Evolutionary conservation across 1,140 invertebrate genomes (phyloP).

Genomic region (Drosophila nasuta): DNA sequence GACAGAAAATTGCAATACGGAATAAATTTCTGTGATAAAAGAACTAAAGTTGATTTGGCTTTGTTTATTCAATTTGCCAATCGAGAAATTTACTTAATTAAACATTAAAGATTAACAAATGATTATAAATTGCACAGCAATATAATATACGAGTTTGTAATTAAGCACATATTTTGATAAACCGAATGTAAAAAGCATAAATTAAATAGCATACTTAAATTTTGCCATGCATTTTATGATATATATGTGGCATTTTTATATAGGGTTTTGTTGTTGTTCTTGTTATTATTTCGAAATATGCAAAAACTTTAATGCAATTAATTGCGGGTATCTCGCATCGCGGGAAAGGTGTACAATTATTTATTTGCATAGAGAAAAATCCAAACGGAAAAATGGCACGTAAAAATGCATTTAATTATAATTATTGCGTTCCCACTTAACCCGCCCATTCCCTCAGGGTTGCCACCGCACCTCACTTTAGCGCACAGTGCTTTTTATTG

Average conservation of each 20-base stretch:
- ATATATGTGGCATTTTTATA: constrained; percentile 7
- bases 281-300: constrained; percentile 2
- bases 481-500: constrained; percentile 26
- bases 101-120: too few relatives aligned
- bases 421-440: constrained; percentile 73
- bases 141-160: neutral
- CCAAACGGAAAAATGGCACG: constrained; percentile 69
- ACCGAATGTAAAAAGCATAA: neutral
- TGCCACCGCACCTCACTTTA: neutral
- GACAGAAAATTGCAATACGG: too few relatives aligned
- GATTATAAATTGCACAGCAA: too few relatives aligned
- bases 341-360: constrained; percentile 69
- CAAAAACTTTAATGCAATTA: constrained; percentile 20
- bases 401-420: constrained; percentile 83
- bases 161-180: constrained; percentile 3
- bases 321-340: constrained; percentile 13
- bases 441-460: constrained; percentile 25
- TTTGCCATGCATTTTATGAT: neutral
- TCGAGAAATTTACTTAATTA: too few relatives aligned
- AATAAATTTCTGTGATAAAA: too few relatives aligned
- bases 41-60: too few relatives aligned
- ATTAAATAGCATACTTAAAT: constrained; percentile 4
- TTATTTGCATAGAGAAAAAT: constrained; percentile 70
- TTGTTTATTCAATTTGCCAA: too few relatives aligned
- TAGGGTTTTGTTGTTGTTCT: neutral